Base-by-base conservation (phyloP, 2,113 vertebrate species). In the Lycaon pictus region DNA sequence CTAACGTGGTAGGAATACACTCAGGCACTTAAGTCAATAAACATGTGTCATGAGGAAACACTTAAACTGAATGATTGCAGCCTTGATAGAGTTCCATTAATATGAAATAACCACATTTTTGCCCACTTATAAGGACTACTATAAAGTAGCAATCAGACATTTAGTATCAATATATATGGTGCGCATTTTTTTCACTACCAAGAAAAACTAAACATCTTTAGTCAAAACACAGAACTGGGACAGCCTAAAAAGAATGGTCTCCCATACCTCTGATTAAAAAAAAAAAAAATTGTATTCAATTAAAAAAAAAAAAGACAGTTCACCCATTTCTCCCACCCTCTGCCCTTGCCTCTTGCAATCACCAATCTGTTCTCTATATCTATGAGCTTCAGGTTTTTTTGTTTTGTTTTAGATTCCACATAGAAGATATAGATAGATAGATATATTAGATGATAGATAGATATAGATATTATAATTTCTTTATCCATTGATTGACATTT, bases 131-230 rank as follows among this genome's bases (percentile, higher is more conserved):
- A 92, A 95, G 80, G 81, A 96, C 65, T 74, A 67, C 35, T 55
- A 82, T 77, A 83, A 95, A 96, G 56, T 97, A 84, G 86, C 88
- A 93, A 95, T 69, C 32, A 96, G 95, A 89, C 51, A 96, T 82
- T 29, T 80, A 90, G 76, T 13, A 37, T 91, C 96, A 97, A 43
- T 0, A 5, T 80, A 96, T 23, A 89, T 71, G 92, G 86, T 60
- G 93, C 16, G 35, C 6, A 83, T 90, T 29, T 98, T 83, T 90
- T 97, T 88, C 90, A 97, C 53, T 90, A 82, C 65, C 82, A 90
- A 95, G 97, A 97, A 98, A 98, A 77, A 81, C 51, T 74, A 3
- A 90, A 48, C 32, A 82, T 93, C 81, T 98, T 98, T 81, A 90
- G 86, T 97, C 82, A 97, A 97, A 98, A 96, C 11, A 80, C 79